phyloP scores from a whole-genome alignment of 1,140 invertebrate species.

The Drosophila nikananu region DNA sequence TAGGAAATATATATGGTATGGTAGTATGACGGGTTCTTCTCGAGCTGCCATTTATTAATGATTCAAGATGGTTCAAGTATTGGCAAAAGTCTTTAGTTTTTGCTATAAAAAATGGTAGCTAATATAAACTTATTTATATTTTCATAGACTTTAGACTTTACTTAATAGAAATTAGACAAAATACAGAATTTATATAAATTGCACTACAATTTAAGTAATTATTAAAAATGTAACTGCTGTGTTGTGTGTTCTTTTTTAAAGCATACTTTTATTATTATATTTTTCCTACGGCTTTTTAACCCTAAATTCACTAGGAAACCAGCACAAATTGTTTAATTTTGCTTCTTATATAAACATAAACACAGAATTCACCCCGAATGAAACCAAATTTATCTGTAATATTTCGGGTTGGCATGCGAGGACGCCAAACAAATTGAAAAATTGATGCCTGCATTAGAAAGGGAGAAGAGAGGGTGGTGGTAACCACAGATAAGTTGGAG shows the following conservation, averaged over 20 bases:
- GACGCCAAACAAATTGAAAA: slow-evolving; percentile 70
- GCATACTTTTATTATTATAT: not conserved
- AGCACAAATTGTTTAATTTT: slow-evolving; percentile 1
- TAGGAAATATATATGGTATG: slow-evolving; percentile 17
- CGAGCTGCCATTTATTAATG: slow-evolving; percentile 16
- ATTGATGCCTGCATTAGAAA: slow-evolving; percentile 58
- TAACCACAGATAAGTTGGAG: slow-evolving; percentile 63
- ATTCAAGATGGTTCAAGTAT: not conserved
- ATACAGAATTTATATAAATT: too few relatives aligned
- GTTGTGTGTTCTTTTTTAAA: too few relatives aligned
- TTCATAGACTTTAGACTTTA: not conserved
- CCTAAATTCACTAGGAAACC: not conserved
- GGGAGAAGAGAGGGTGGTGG: not conserved
- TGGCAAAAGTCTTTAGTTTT: not conserved
- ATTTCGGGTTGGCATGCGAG: slow-evolving; percentile 47
- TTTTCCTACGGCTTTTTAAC: not conserved
- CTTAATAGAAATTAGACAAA: not conserved
- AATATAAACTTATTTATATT: too few relatives aligned
- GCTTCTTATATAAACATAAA: slow-evolving; percentile 11
- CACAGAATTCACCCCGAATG: not conserved
- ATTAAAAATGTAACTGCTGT: not conserved
- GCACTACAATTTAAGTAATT: not conserved
- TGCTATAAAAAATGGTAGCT: too few relatives aligned
- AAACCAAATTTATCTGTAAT: slow-evolving; percentile 15
- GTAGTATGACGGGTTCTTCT: not conserved